Conservation (phyloP, 2,797 vertebrate species). For the Danionella dracula region DNA sequence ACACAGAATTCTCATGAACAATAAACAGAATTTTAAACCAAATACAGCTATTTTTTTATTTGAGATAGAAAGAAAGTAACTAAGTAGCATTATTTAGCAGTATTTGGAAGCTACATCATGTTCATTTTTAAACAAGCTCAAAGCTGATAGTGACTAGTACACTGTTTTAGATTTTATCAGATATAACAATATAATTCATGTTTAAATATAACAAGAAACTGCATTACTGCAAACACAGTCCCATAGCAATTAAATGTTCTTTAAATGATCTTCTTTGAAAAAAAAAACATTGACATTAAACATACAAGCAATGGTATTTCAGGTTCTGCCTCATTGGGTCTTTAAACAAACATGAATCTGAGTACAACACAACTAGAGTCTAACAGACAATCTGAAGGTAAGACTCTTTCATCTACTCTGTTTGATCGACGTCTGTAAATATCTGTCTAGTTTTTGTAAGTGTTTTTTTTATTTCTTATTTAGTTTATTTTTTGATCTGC, state of each 20-base stretch:
- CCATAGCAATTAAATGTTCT: slow-evolving; percentile 54
- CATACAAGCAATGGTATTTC: slow-evolving; percentile 97
- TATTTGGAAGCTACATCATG: too few species aligned
- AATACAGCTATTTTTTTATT: too few species aligned
- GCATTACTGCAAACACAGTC: slow-evolving; percentile 62
- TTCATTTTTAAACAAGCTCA: too few species aligned
- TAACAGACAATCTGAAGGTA: slow-evolving; percentile 94
- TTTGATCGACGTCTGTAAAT: slow-evolving; percentile 51
- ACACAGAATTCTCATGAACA: too few species aligned
- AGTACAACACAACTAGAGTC: slow-evolving; percentile 99
- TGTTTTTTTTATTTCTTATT: slow-evolving; percentile 34
- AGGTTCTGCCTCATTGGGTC: slow-evolving; percentile 99
- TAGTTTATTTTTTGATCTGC: slow-evolving; percentile 60
- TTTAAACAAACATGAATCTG: slow-evolving; percentile 99
- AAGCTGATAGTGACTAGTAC: too few species aligned
- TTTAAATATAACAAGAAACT: too few species aligned
- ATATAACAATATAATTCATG: too few species aligned
- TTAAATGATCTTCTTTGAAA: slow-evolving; percentile 76
- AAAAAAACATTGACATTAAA: slow-evolving; percentile 87
- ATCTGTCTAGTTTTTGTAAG: slow-evolving; percentile 58
- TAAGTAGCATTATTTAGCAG: too few species aligned
- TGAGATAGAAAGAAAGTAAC: too few species aligned
- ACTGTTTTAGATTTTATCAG: too few species aligned
- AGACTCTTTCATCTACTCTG: slow-evolving; percentile 69
- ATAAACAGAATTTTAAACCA: too few species aligned